phyloP scores from a whole-genome alignment of 2,888 invertebrate genomes.

The Leptura quadrifasciata region DNA sequence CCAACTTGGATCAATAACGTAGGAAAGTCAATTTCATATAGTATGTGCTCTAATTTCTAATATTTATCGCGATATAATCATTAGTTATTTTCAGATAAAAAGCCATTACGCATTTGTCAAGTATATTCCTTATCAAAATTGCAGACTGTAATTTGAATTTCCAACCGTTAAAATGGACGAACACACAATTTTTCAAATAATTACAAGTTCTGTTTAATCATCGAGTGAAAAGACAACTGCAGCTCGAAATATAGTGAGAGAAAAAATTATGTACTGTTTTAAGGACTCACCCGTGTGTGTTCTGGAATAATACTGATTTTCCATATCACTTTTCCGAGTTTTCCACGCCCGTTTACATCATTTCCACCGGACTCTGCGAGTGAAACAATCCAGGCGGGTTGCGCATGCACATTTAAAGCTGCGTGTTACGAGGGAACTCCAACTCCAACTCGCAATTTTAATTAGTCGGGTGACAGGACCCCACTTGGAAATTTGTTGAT shows the following conservation, averaged over 20 bases:
- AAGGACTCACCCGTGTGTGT: slow-evolving; percentile 28
- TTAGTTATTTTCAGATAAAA: background rate
- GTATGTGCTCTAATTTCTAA: background rate
- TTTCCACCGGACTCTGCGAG: slow-evolving; percentile 29
- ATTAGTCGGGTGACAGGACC: slow-evolving; percentile 15
- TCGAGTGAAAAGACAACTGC: background rate
- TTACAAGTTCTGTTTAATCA: background rate
- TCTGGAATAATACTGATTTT: slow-evolving; percentile 15
- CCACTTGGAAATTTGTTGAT: background rate
- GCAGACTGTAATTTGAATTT: background rate
- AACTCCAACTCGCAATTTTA: background rate
- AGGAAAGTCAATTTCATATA: background rate
- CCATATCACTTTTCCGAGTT: slow-evolving; percentile 39
- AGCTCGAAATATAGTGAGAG: background rate
- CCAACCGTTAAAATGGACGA: background rate
- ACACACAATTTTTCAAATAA: background rate
- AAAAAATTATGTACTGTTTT: background rate
- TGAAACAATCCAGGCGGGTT: background rate
- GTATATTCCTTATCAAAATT: background rate
- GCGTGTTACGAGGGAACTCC: slow-evolving; percentile 5
- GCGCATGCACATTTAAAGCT: slow-evolving; percentile 34
- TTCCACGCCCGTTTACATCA: slow-evolving; percentile 40
- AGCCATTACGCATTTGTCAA: background rate
- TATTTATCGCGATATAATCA: background rate
- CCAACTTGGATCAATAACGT: slow-evolving; percentile 37